Percentiles rank a stretch among this genome's conserved stretches.
These are phyloP conservation scores for Vanacampus margaritifer DNA, from an alignment of 2,113 vertebrate species.

Conservation along the genomic window DNA sequence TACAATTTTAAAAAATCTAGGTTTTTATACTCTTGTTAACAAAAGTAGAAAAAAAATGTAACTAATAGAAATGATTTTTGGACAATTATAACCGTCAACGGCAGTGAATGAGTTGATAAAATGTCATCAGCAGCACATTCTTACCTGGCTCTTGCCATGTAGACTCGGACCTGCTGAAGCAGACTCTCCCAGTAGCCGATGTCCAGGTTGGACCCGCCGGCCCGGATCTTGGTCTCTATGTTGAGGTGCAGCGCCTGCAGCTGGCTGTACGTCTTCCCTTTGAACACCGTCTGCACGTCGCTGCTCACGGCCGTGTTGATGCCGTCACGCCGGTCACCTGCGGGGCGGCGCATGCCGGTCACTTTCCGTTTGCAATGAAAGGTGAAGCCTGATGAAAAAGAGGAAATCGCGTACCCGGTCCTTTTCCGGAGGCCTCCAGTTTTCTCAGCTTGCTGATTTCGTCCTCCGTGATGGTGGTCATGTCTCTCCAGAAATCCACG, in stretches of 20 bases:
- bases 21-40: too few relatives aligned
- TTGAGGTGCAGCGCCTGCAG: slow-evolving; percentile 90
- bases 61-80: too few relatives aligned
- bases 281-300: slow-evolving; percentile 91
- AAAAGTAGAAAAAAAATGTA: too few relatives aligned
- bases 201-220: slow-evolving; percentile 91
- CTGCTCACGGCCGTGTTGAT: slow-evolving; percentile 93
- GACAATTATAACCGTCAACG: too few relatives aligned
- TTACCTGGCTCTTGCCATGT: slow-evolving; percentile 93
- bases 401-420: slow-evolving; percentile 76
- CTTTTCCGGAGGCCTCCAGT: slow-evolving; percentile 89
- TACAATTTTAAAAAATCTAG: too few relatives aligned
- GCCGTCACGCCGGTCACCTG: slow-evolving; percentile 93
- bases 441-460: slow-evolving; percentile 95
- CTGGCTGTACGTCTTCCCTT: slow-evolving; percentile 97
- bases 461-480: slow-evolving; percentile 96
- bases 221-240: slow-evolving; percentile 88
- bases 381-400: not conserved
- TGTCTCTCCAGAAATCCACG: slow-evolving; percentile 96
- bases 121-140: not conserved
- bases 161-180: slow-evolving; percentile 91
- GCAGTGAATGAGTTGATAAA: too few relatives aligned
- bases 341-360: not conserved
- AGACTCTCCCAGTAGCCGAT: slow-evolving; percentile 98
- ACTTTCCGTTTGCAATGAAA: too few relatives aligned